Conservation (phyloP, 2,797 vertebrate genomes). For the Ctenopoma multispine region DNA sequence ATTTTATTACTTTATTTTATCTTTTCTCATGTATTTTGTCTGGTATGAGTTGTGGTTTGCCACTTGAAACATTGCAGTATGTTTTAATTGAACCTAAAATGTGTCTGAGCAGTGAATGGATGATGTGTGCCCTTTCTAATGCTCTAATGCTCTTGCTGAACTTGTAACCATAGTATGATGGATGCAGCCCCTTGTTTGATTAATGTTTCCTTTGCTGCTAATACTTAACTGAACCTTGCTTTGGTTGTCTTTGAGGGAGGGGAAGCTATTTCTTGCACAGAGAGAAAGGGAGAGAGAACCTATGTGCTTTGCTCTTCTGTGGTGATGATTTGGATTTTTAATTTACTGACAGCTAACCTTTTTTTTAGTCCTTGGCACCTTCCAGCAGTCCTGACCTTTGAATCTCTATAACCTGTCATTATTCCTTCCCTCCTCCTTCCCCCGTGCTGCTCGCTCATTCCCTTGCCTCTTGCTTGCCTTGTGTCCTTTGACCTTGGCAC, state of each 20-base stretch:
- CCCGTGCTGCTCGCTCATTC: slow-evolving; percentile 83
- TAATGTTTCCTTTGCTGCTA: slow-evolving; percentile 63
- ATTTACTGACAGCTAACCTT: slow-evolving; percentile 64
- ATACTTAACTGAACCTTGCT: slow-evolving; percentile 64
- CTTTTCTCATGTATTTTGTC: slow-evolving; percentile 45
- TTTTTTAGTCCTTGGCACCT: slow-evolving; percentile 61
- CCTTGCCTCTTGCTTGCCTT: slow-evolving; percentile 78
- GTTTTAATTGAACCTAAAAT: slow-evolving; percentile 42
- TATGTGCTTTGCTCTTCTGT: slow-evolving; percentile 57
- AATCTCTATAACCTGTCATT: slow-evolving; percentile 84
- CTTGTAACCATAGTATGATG: slow-evolving; percentile 51
- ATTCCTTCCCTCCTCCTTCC: slow-evolving; percentile 86
- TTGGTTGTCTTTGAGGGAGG: slow-evolving; percentile 58
- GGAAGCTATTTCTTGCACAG: slow-evolving; percentile 50
- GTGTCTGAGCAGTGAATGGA: slow-evolving; percentile 52
- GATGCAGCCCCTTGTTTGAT: slow-evolving; percentile 67
- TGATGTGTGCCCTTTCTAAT: slow-evolving; percentile 41
- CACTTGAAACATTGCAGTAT: slow-evolving; percentile 23
- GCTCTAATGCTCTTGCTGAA: slow-evolving; percentile 41
- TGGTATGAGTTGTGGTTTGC: slow-evolving; percentile 51
- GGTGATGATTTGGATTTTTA: slow-evolving; percentile 53
- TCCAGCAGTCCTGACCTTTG: slow-evolving; percentile 73
- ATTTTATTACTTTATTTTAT: slow-evolving; percentile 24
- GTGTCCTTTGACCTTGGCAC: slow-evolving; percentile 85
- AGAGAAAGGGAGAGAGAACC: slow-evolving; percentile 46